Conservation (phyloP, 1,140 invertebrate genomes). For the Micrasema longulum region DNA sequence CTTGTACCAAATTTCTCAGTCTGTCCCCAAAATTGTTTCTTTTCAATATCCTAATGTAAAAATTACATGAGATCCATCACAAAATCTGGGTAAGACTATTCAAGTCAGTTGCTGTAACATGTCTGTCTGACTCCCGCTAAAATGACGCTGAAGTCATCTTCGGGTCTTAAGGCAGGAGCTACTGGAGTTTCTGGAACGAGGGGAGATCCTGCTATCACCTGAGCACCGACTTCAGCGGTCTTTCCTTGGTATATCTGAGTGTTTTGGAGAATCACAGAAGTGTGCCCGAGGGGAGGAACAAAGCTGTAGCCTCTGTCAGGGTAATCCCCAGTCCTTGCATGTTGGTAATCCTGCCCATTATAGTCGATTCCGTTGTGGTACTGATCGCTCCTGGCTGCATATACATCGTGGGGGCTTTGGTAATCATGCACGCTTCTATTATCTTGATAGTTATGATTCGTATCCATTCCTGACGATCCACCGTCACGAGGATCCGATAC, state of each 20-base stretch:
- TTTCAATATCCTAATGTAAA: not conserved
- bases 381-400: constrained; percentile 54
- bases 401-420: constrained; percentile 57
- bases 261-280: constrained; percentile 62
- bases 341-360: constrained; percentile 44
- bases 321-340: constrained; percentile 31
- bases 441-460: constrained; percentile 69
- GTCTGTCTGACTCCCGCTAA: constrained; percentile 87
- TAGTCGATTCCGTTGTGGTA: constrained; percentile 52
- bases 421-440: constrained; percentile 54
- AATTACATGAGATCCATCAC: constrained; percentile 19
- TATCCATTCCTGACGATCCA: constrained; percentile 63
- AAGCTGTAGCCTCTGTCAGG: constrained; percentile 46
- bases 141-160: constrained; percentile 88
- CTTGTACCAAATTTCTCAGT: not conserved
- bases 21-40: not conserved
- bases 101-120: constrained; percentile 81
- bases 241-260: constrained; percentile 60
- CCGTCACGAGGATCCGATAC: constrained; percentile 42
- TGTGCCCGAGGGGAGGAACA: constrained; percentile 57
- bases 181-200: constrained; percentile 57
- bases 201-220: constrained; percentile 45
- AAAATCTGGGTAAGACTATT: not conserved
- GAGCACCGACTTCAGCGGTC: constrained; percentile 50
- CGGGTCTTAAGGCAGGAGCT: constrained; percentile 70